Evolutionary conservation across 2,113 vertebrate genomes (phyloP), one percentile per base, ranked within the genome.

Genomic region (Scytalopus superciliaris): DNA sequence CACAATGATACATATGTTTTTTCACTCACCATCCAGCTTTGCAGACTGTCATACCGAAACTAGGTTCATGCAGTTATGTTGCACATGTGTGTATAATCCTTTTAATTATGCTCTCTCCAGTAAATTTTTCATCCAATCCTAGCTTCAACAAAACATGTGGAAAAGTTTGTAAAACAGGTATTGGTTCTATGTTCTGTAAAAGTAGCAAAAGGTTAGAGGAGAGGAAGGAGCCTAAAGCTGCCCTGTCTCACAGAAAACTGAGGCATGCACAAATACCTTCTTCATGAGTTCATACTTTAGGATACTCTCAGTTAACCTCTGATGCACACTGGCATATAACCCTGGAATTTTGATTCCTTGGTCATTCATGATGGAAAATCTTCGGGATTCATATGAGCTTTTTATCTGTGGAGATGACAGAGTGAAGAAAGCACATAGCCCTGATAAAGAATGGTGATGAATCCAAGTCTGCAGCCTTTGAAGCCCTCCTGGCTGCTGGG

Each of bases 121-220:
- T 15, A 89, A 59, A 25, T 10, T 87, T 89, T 74, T 69, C 52
- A 66, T 62, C 30, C n/a, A 73, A 60, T 35, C 2, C 2, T 21
- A 47, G 7, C 2, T 27, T 74, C 33, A 84, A 19, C 2, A n/a
- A 81, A 68, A 39, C 70, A 31, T 6, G 6, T 31, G 37, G 7
- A 55, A 74, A 47, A 63, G 6, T 0, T 49, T 87, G 40, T 2
- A 0, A 16, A 45, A 73, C 50, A 42, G 1, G 0, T 47, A 37
- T 23, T 2, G 0, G 42, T 62, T 53, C 57, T 1, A 2, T 70
- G 14, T 57, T 73, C 81, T 75, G 14, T 59, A 56, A 56, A 93
- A 60, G 13, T 9, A 80, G 5, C 6, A 64, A 64, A 76, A 6
- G 13, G 28, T 90, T 8, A 55, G 19, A 67, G 37, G 6, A 63